Conservation (phyloP, 2,888 invertebrate genomes). For the Mythimna impura region DNA sequence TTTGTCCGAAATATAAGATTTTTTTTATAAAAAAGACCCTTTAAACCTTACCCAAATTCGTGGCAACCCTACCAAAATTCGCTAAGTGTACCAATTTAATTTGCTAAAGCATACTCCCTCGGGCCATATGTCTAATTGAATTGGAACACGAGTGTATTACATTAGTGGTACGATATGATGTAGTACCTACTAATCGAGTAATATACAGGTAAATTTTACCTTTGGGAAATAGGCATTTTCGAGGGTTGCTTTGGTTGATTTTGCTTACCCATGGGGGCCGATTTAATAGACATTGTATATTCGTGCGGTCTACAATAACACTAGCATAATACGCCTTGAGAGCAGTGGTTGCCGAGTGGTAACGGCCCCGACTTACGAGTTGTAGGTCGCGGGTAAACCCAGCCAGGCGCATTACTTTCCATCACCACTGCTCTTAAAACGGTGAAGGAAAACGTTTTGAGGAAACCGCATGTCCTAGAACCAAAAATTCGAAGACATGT, state of each 20-base stretch:
- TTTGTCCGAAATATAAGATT: no score
- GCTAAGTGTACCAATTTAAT: slow-evolving; percentile 53
- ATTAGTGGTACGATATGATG: slow-evolving; percentile 36
- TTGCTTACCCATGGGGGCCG: background rate
- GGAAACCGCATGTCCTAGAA: no score
- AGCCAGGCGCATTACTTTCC: no score
- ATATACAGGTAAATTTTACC: slow-evolving; percentile 27
- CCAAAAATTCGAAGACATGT: no score
- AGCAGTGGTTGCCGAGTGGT: no score
- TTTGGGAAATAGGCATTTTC: slow-evolving; percentile 24
- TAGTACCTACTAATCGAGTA: slow-evolving; percentile 22
- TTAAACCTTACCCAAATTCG: background rate
- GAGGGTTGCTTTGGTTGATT: slow-evolving; percentile 10
- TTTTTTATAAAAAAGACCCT: background rate
- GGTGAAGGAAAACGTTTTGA: no score
- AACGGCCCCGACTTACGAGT: no score
- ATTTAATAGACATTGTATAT: background rate
- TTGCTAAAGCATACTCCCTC: slow-evolving; percentile 47
- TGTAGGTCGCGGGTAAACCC: no score
- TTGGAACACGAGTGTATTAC: slow-evolving; percentile 31
- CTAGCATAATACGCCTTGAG: no score
- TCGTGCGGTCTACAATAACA: no score
- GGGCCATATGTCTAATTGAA: slow-evolving; percentile 45
- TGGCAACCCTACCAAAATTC: slow-evolving; percentile 22
- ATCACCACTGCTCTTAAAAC: no score